Percentiles rank a stretch among this genome's conserved stretches.
These are phyloP conservation scores for Agapetus fuscipes DNA, from an alignment of 2,888 invertebrate species.

Conservation along the genomic window DNA sequence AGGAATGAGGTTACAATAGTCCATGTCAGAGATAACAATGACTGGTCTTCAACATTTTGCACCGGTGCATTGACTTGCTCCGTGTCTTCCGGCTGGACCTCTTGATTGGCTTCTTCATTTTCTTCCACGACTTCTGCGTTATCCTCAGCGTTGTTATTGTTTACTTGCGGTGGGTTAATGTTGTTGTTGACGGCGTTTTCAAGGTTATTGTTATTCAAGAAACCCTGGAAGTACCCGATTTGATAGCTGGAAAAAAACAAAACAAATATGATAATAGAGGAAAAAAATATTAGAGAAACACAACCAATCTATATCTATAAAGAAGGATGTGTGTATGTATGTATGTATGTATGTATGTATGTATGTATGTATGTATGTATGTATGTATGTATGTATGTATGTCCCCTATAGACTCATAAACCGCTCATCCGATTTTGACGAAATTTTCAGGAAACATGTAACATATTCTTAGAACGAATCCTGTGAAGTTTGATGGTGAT, in stretches of 20 bases:
- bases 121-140: constrained; percentile 10
- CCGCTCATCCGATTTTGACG: too few relatives aligned
- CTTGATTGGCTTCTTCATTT: constrained; percentile 10
- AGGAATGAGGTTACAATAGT: constrained; percentile 91
- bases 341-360: too few relatives aligned
- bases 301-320: too few relatives aligned
- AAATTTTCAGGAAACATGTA: too few relatives aligned
- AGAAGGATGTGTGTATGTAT: too few relatives aligned
- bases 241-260: constrained; percentile 52
- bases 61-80: constrained; percentile 18
- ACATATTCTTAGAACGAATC: too few relatives aligned
- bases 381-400: too few relatives aligned
- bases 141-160: constrained; percentile 19
- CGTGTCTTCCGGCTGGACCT: background rate
- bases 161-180: constrained; percentile 23
- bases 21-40: constrained; percentile 67
- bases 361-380: too few relatives aligned
- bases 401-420: too few relatives aligned
- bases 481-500: too few relatives aligned
- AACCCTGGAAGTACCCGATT: constrained; percentile 63
- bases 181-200: constrained; percentile 27
- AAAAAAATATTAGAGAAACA: too few relatives aligned
- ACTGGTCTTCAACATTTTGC: constrained; percentile 28
- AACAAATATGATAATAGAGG: too few relatives aligned
- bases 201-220: constrained; percentile 35